A percentile compares a stretch with the other conserved stretches of the same genome.
Conservation (phyloP, 2,797 vertebrate genomes). For the Euthynnus affinis region DNA sequence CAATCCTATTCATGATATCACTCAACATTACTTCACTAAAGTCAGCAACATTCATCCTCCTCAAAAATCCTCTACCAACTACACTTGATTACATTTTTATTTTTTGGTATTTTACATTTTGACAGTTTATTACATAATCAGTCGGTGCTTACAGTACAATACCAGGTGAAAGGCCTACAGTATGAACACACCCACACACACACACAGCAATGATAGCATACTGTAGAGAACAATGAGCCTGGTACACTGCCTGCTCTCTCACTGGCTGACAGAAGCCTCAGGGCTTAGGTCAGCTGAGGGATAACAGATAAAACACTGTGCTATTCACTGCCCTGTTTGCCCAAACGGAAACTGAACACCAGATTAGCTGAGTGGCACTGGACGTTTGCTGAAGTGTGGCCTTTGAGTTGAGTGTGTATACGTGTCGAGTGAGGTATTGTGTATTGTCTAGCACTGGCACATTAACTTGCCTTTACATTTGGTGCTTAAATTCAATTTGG, state of each 20-base stretch:
- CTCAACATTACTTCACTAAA: neutral
- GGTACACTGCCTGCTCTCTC: conserved; percentile 11
- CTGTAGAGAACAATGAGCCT: conserved; percentile 21
- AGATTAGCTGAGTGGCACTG: conserved; percentile 31
- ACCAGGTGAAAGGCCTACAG: neutral
- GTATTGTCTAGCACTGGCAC: neutral
- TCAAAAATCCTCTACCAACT: no score
- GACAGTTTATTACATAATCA: neutral
- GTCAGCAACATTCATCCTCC: no score
- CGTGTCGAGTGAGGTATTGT: conserved; percentile 15
- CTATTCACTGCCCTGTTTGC: conserved; percentile 32
- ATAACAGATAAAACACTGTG: conserved; percentile 28
- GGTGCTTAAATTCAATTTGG: neutral
- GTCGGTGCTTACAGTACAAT: conserved; percentile 4
- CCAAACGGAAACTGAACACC: conserved; percentile 37
- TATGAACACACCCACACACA: conserved; percentile 20
- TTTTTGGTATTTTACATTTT: conserved; percentile 15
- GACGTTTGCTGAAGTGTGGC: conserved; percentile 21
- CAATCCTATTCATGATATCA: neutral
- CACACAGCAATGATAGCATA: conserved; percentile 21
- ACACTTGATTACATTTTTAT: neutral
- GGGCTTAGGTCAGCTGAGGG: conserved; percentile 62
- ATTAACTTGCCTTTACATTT: neutral
- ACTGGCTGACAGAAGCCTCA: conserved; percentile 38
- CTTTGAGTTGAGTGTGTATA: conserved; percentile 4